A percentile compares a stretch with the other conserved stretches of the same genome.
These are phyloP conservation scores for Ophion ellenae DNA, from an alignment of 2,888 invertebrate genomes.

Conservation along the genomic window DNA sequence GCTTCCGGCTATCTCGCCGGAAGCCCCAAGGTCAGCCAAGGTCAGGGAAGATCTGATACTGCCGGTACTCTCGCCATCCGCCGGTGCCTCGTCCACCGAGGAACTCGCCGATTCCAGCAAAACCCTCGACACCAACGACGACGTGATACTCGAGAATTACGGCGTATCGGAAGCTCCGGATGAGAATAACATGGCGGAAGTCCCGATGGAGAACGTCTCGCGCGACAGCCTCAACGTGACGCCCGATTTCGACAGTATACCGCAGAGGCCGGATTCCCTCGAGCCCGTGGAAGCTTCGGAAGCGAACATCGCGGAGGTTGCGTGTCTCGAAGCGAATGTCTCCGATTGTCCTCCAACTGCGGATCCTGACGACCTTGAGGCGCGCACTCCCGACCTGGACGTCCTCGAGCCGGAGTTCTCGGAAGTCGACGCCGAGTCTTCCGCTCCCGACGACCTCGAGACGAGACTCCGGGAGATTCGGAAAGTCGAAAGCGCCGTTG, in stretches of 20 bases:
- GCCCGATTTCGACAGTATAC: conserved; percentile 71
- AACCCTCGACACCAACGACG: conserved; percentile 52
- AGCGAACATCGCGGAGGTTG: background rate
- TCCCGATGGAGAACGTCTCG: conserved; percentile 78
- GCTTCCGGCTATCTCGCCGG: conserved; percentile 79
- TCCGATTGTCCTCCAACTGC: background rate
- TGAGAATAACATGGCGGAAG: conserved; percentile 51
- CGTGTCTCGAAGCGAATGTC: conserved; percentile 13
- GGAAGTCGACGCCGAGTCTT: background rate
- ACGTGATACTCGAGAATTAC: conserved; percentile 16
- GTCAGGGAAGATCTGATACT: conserved; percentile 73
- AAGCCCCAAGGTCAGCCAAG: conserved; percentile 72
- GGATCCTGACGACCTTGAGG: conserved; percentile 27
- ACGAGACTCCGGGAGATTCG: conserved; percentile 67
- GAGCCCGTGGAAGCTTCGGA: conserved; percentile 64
- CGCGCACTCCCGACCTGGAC: background rate
- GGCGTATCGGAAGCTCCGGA: conserved; percentile 42
- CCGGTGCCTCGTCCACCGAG: conserved; percentile 35
- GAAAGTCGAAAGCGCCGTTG: conserved; percentile 69
- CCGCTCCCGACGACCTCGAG: conserved; percentile 48
- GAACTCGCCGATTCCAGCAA: conserved; percentile 56
- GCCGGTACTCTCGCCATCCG: conserved; percentile 74
- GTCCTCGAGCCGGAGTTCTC: background rate
- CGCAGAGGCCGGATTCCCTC: conserved; percentile 74
- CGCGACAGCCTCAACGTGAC: conserved; percentile 84